A percentile compares a stretch with the other conserved stretches of the same genome.
These are phyloP conservation scores for Cydia pomonella DNA, from an alignment of 1,140 invertebrate genomes.

Conservation along the genomic window DNA sequence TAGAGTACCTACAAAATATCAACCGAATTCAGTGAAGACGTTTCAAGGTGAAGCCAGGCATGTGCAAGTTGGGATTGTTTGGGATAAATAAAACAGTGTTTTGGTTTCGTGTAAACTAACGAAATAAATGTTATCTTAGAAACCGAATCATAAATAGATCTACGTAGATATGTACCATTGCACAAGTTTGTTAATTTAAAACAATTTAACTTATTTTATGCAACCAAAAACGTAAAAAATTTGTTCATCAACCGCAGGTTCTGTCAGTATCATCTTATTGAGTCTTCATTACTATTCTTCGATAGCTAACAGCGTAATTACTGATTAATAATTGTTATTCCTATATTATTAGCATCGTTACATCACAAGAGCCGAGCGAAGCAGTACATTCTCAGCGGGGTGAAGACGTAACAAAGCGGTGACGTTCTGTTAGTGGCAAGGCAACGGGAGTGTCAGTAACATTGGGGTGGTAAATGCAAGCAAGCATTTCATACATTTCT, in stretches of 20 bases:
- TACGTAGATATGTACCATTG: not conserved
- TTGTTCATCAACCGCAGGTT: not conserved
- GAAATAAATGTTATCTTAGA: not conserved
- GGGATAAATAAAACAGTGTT: not conserved
- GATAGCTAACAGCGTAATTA: too few relatives aligned
- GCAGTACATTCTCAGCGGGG: conserved; percentile 78
- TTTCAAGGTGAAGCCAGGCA: not conserved
- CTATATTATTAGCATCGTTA: not conserved
- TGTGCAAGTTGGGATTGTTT: conserved; percentile 3
- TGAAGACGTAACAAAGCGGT: conserved; percentile 76
- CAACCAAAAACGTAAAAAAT: too few relatives aligned
- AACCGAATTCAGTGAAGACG: not conserved
- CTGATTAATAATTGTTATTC: too few relatives aligned
- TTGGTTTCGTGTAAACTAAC: conserved; percentile 5
- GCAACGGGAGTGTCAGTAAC: conserved; percentile 68
- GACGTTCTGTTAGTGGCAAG: conserved; percentile 78
- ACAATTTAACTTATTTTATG: too few relatives aligned
- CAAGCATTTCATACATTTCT: conserved; percentile 60
- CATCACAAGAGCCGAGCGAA: conserved; percentile 61
- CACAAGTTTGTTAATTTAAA: too few relatives aligned
- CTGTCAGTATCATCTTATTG: not conserved
- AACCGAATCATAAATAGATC: not conserved
- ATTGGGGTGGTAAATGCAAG: conserved; percentile 59
- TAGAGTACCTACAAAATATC: conserved; percentile 20
- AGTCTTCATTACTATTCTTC: not conserved